Evolutionary conservation across 2,113 vertebrate species (phyloP), one percentile per base, ranked within the genome.

Genomic region (Labeo catla): DNA sequence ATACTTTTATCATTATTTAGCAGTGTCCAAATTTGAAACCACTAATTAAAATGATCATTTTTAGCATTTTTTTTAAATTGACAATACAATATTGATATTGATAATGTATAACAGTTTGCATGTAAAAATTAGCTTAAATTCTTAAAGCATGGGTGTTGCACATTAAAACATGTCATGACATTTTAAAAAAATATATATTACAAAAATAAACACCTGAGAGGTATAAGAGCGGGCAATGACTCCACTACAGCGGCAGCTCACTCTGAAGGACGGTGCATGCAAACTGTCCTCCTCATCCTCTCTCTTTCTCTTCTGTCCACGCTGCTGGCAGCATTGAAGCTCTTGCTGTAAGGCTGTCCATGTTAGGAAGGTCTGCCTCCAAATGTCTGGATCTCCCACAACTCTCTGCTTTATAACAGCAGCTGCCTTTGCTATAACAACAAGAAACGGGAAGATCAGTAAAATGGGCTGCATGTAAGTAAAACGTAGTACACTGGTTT

Each of bases 231-330:
- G 95, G 65, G 95, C 92, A 81, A 96, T n/a, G 0, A 91, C 87
- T 85, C 98, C 97, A 57, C 95, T 96, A 83, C 96, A 98, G 76
- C 97, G 97, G 91, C 98, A 98, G 63, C 95, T 97, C 66, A 99
- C 95, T 91, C 98, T 94, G 88, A 99, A 99, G 12, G 92, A 91
- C 2, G n/a, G 63, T 4, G 15, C 86, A 21, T 74, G 63, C 23
- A 68, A 28, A 43, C 16, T 28, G 28, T 86, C 84, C 76, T 73
- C 80, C 63, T 89, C 87, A 7, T 88, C 83, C 34, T 83, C 59
- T 36, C 78, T 88, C 81, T 74, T 91, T 72, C 54, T 47, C 61
- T 91, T 91, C 47, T 84, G 77, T 65, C 68, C 78, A 45, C 15
- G 88, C 49, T n/a, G 2, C 63, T 19, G 12, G 84, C 19, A 61